Evolutionary conservation across 2,888 invertebrate genomes (phyloP), one percentile per base, ranked within the genome.

Genomic region (Eristalis pertinax): DNA sequence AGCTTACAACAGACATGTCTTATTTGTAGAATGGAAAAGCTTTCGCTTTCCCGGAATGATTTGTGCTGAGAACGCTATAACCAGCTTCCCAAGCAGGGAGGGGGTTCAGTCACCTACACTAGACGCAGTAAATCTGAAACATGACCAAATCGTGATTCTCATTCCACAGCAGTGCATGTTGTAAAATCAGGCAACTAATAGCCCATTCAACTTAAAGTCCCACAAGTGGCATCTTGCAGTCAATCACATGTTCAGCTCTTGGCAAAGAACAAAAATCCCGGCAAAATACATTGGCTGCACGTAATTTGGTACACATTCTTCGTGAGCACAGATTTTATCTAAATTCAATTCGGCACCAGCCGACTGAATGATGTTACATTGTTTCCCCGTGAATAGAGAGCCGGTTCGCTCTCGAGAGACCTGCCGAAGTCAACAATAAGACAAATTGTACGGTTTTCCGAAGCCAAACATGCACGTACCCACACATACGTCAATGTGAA

Each of bases 391-490:
- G 56, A 69, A 56, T 69, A 32, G 32, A 13, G 35, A 58, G 56
- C 22, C 0, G 15, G 35, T 13, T 32, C 19, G 7, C 41, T 22
- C 69, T 35, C 69, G n/a, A 29, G 69, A 58, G 69, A 69, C 56
- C 32, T 69, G 56, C 69, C 56, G 69, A 15, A 3, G 24, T 22
- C 56, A 22, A 22, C 56, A 69, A 50, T 15, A 26, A 50, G 26
- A 68, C 26, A 70, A 38, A 60, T 70, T 60, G 8, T 58, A 58
- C 60, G 22, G 7, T 24, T 26, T 60, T 26, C 60, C 60, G 10
- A 60, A 60, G 60, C 60, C 70, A 15, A 60, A 24, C 35, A 70
- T 70, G 19, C 50, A 24, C 60, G 58, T 60, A 22, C 26, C 2
- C 4, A 26, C 4, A 26, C 19, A 32, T 32, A 69, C 35, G 58